Conservation (phyloP, 2,113 vertebrate species). For the Willisornis vidua region DNA sequence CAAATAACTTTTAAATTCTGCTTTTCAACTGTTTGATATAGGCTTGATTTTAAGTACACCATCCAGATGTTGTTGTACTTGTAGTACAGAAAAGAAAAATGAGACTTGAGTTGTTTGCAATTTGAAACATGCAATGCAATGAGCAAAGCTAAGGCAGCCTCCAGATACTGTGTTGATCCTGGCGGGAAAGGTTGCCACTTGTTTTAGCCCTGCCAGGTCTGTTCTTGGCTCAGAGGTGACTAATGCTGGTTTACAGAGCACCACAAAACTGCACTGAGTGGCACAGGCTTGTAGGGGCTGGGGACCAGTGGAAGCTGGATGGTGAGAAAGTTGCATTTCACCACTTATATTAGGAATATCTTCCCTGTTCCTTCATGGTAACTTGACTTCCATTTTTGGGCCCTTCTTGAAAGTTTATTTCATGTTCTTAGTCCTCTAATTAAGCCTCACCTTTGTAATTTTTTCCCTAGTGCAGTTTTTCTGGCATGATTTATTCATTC, state of each 20-base stretch:
- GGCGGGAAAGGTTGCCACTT: background rate
- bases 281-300: background rate
- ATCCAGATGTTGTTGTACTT: background rate
- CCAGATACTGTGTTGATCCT: accelerated
- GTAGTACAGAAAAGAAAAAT: background rate
- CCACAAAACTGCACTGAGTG: background rate
- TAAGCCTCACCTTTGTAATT: background rate
- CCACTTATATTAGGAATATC: background rate
- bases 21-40: background rate
- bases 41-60: background rate
- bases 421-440: background rate
- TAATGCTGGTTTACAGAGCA: background rate
- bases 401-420: background rate
- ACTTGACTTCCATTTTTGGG: background rate
- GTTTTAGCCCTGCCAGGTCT: background rate
- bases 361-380: background rate
- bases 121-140: background rate
- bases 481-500: background rate
- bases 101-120: background rate
- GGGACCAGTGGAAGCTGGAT: background rate
- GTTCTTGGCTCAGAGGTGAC: background rate
- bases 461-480: background rate
- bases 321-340: background rate
- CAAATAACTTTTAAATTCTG: background rate
- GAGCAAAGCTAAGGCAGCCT: background rate